Evolutionary conservation across 2,797 vertebrate genomes (phyloP).

Genomic region (Podargus strigoides): DNA sequence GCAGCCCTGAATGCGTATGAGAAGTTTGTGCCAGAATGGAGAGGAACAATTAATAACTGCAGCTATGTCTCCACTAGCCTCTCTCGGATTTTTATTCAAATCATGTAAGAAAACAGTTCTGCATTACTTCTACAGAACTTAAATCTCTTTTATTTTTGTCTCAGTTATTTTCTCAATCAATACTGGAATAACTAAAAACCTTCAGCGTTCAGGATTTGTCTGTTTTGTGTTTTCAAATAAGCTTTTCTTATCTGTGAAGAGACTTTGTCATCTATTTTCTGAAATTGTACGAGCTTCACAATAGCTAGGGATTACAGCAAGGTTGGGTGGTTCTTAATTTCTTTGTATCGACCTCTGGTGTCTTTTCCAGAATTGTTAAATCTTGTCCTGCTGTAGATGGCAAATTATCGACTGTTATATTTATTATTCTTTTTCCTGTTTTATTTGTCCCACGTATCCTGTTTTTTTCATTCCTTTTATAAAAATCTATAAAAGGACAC

Average conservation of each 20-base stretch:
- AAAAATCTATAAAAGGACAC: not conserved
- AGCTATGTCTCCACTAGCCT: not conserved
- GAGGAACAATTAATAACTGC: not conserved
- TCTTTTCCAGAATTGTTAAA: not conserved
- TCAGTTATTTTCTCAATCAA: not conserved
- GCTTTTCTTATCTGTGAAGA: slow-evolving; percentile 16
- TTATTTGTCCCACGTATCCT: not conserved
- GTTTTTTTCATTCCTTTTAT: not conserved
- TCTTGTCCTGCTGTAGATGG: not conserved
- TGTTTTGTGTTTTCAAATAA: not conserved
- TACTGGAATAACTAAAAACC: not conserved
- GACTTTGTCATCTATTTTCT: not conserved
- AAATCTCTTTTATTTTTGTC: not conserved
- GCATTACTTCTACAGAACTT: not conserved
- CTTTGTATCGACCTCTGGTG: not conserved
- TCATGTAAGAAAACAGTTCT: not conserved
- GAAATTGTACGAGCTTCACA: not conserved
- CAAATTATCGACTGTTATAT: not conserved
- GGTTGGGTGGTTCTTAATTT: not conserved
- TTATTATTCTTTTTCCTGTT: not conserved
- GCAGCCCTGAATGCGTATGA: not conserved
- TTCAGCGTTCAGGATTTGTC: not conserved
- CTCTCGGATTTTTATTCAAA: not conserved
- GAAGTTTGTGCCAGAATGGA: not conserved
- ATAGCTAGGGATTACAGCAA: not conserved